Conservation (phyloP, 2,888 invertebrate genomes). For the Sinodicranocentrus sp. region DNA sequence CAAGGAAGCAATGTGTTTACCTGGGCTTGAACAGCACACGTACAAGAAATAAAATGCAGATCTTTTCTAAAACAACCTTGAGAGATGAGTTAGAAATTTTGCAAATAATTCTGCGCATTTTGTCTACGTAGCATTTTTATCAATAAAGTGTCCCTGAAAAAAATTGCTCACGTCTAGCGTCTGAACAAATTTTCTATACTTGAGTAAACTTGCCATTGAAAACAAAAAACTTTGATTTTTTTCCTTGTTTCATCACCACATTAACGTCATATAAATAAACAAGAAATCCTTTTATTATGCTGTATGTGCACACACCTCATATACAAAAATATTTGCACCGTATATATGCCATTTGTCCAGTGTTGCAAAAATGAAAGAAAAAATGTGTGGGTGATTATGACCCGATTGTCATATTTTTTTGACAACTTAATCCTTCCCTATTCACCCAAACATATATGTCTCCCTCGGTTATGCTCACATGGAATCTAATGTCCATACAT, state of each 20-base stretch:
- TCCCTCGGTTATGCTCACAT: no score
- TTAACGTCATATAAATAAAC: neutral
- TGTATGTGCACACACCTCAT: neutral
- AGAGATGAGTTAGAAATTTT: neutral
- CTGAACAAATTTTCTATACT: no score
- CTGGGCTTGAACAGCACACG: no score
- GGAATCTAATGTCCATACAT: no score
- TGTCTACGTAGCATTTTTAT: no score
- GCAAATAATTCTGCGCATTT: neutral
- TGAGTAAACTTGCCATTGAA: neutral
- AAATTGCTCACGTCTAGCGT: neutral
- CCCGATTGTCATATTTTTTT: constrained; percentile 1
- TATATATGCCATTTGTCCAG: neutral
- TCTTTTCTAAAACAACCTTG: neutral
- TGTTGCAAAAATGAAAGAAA: constrained; percentile 10
- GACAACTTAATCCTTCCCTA: no score
- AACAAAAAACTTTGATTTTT: neutral
- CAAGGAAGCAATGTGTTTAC: no score
- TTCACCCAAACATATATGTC: no score
- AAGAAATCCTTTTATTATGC: neutral
- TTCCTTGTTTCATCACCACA: neutral
- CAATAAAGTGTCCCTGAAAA: neutral
- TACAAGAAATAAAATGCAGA: neutral
- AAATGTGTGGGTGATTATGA: neutral
- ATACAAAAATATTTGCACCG: neutral